Evolutionary conservation across 2,888 invertebrate genomes (phyloP), one percentile per base, ranked within the genome.

Genomic region (Synanthedon formicaeformis): DNA sequence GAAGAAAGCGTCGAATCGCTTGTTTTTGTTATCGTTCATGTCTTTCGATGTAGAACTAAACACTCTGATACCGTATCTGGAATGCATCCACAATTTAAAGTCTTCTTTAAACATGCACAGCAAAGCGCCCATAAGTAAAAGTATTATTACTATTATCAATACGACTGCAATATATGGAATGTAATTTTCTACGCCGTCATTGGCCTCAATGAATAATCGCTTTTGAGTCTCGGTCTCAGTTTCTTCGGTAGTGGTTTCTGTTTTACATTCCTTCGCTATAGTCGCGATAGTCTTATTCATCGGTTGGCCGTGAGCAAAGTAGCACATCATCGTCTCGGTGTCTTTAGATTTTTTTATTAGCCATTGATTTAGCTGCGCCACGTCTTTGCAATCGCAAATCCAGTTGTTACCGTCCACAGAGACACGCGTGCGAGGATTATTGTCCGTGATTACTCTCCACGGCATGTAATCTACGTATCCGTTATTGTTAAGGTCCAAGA

Each of bases 1-100:
- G 73, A 96, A 91, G 84, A 96, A 96, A 55, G 95, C 95, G 76
- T 96, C 96, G 80, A 94, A 96, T 10, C 94, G 89, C 66, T 93
- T 91, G 71, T 93, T 92, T 78, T 88, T 88, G 66, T 83, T 86
- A 65, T 88, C 88, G 65, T 89, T 89, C 75, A 88, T 82, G 57
- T 88, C 87, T 64, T 86, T 82, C 50, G 89, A 78, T 56, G 84
- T 82, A 56, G 90, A 90, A 75, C 91, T 91, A 73, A 93, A 92
- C 62, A 94, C 87, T 64, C 94, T 88, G 51, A 94, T 88, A 45
- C 94, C 94, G 75, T 93, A 94, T 63, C 89, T 91, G 13, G 93
- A 91, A 81, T 93, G 93, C 64, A 93, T 90, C 93, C 94, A 94
- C 57, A 94, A 85, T 60, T 93, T 90, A 55, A 94, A 91, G 71